Conservation (phyloP, 2,797 vertebrate species). For the Gymnoscopelus microlampas region DNA sequence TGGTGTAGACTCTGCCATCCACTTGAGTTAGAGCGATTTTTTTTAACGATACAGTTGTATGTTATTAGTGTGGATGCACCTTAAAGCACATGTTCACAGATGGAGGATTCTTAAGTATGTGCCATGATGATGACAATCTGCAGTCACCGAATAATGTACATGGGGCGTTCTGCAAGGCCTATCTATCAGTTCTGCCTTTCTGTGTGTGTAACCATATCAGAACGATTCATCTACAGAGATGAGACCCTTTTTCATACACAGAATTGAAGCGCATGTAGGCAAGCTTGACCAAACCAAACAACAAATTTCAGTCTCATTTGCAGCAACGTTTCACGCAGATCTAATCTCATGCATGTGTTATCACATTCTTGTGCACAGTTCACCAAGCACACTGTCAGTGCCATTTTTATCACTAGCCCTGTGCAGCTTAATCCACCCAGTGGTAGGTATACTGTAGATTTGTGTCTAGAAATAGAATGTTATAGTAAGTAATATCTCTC, state of each 20-base stretch:
- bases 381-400: slow-evolving; percentile 9
- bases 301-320: slow-evolving; percentile 47
- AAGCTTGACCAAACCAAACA: slow-evolving; percentile 26
- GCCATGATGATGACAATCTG: not conserved
- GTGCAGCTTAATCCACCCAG: slow-evolving; percentile 1
- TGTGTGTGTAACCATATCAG: slow-evolving; percentile 5
- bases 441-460: not conserved
- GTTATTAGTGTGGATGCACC: no score
- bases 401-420: slow-evolving; percentile 13
- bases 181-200: slow-evolving; percentile 23
- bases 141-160: not conserved
- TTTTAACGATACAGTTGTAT: no score
- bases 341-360: slow-evolving; percentile 27
- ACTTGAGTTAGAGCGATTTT: no score
- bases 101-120: no score
- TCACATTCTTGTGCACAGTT: slow-evolving; percentile 33
- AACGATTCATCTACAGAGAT: slow-evolving; percentile 30
- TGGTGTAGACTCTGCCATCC: no score
- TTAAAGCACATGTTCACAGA: no score
- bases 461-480: no score
- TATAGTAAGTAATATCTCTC: not conserved
- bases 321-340: slow-evolving; percentile 36
- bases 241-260: slow-evolving; percentile 18
- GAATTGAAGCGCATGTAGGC: slow-evolving; percentile 23
- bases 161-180: not conserved